Conservation (phyloP, 1,140 invertebrate species). For the Neodiprion pinetum region DNA sequence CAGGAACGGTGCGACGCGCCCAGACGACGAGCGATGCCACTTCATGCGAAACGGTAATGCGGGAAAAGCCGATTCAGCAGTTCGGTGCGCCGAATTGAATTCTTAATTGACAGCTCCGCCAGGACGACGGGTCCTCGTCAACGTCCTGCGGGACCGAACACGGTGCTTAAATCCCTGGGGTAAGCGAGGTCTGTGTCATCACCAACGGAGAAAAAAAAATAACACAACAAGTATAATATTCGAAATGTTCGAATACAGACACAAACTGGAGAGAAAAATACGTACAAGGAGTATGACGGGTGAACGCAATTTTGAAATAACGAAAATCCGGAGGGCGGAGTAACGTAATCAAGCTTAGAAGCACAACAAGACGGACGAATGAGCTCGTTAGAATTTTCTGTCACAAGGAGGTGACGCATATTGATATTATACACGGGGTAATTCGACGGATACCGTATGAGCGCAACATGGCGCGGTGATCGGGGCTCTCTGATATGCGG, state of each 20-base stretch:
- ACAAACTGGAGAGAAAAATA: not conserved
- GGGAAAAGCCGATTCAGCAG: conserved; percentile 47
- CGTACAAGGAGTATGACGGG: too few relatives aligned
- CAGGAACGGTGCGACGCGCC: conserved; percentile 34
- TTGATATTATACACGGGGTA: not conserved
- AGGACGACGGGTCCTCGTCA: conserved; percentile 22
- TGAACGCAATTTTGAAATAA: not conserved
- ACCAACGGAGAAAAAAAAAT: too few relatives aligned
- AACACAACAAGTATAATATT: too few relatives aligned
- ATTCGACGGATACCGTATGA: not conserved
- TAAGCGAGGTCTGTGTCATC: too few relatives aligned
- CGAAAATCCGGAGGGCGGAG: not conserved
- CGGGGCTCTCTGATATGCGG: too few relatives aligned
- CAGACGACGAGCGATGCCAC: conserved; percentile 38
- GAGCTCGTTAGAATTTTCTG: not conserved
- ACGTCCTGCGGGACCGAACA: conserved; percentile 25
- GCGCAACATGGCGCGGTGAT: not conserved
- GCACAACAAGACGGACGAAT: conserved; percentile 8
- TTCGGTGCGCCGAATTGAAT: conserved; percentile 32
- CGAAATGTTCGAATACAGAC: not conserved
- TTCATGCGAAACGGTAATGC: not conserved
- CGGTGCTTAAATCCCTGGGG: conserved; percentile 20
- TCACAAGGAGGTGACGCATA: not conserved
- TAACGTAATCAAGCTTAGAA: not conserved
- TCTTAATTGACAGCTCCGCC: conserved; percentile 47